Evolutionary conservation across 2,797 vertebrate species (phyloP).

Genomic region (Babyrousa celebensis): DNA sequence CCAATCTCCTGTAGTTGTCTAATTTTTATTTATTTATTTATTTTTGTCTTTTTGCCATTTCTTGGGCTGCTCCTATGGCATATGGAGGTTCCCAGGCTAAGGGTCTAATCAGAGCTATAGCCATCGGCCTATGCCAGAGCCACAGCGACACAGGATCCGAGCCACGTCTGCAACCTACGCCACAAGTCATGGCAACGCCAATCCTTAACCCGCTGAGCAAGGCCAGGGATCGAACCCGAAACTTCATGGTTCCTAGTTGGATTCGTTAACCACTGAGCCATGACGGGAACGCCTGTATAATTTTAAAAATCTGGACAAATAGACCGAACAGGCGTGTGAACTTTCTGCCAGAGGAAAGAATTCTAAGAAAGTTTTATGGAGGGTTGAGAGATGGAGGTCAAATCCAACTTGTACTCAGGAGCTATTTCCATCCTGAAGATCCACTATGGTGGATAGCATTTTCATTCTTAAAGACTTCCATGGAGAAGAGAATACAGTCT

Average conservation of each 20-base stretch:
- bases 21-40: background rate
- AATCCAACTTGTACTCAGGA: background rate
- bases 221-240: too few relatives aligned
- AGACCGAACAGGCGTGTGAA: background rate
- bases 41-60: too few relatives aligned
- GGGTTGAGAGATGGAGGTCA: background rate
- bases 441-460: background rate
- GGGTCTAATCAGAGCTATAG: too few relatives aligned
- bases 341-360: background rate
- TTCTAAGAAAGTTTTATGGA: background rate
- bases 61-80: too few relatives aligned
- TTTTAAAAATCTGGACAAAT: background rate
- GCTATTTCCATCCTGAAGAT: background rate
- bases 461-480: conserved; percentile 44
- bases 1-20: background rate
- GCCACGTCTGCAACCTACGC: too few relatives aligned
- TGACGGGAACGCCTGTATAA: background rate
- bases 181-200: too few relatives aligned
- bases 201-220: too few relatives aligned
- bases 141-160: too few relatives aligned
- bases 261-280: too few relatives aligned
- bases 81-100: too few relatives aligned
- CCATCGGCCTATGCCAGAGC: too few relatives aligned
- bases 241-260: too few relatives aligned
- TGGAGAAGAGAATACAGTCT: background rate